Evolutionary conservation across 2,797 vertebrate species (phyloP), one percentile per base, ranked within the genome.

Genomic region (Sciurus vulgaris): DNA sequence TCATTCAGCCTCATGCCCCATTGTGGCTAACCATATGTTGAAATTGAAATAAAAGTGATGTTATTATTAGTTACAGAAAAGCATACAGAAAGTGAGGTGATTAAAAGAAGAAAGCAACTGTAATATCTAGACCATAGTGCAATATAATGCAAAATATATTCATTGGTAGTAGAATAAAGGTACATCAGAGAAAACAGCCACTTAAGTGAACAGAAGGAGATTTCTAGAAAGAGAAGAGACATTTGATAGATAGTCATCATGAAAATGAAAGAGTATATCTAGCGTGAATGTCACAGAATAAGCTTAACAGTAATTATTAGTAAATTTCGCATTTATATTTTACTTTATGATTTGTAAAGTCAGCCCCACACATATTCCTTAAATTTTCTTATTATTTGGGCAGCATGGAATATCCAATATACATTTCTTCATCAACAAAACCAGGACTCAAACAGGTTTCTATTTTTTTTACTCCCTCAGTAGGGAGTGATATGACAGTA

Each of bases 121-220:
- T 63, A 74, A 59, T 89, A 38, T 49, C 9, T 77, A 9, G 15
- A 70, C 3, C 8, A n/a, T 74, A 44, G 3, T 69, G 2, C 1
- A 82, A n/a, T 26, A 38, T 41, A 18, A 3, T 77, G 11, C 30
- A 9, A 65, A 44, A 33, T 12, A 33, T 2, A 26, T 59, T 33
- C 6, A 3, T 0, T 17, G 8, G 9, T 14, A 3, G 17, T 1
- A 1, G 9, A 41, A 3, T 81, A 49, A 74, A 38, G 11, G 18
- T 1, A 33, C 4, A 30, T 54, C 30, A 74, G 11, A 78, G 13
- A 8, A 76, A 61, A 51, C 69, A 41, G 0, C 1, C 28, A 20
- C 56, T 73, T 61, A 86, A 54, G 3, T 79, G n/a, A 81, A 15
- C 73, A 12, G 26, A 79, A 41, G 28, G 12, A 91, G 67, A 88